A percentile compares a stretch with the other conserved stretches of the same genome.
Evolutionary conservation across 1,140 invertebrate species (phyloP).

Genomic region (Cyrtorhinus lividipennis): DNA sequence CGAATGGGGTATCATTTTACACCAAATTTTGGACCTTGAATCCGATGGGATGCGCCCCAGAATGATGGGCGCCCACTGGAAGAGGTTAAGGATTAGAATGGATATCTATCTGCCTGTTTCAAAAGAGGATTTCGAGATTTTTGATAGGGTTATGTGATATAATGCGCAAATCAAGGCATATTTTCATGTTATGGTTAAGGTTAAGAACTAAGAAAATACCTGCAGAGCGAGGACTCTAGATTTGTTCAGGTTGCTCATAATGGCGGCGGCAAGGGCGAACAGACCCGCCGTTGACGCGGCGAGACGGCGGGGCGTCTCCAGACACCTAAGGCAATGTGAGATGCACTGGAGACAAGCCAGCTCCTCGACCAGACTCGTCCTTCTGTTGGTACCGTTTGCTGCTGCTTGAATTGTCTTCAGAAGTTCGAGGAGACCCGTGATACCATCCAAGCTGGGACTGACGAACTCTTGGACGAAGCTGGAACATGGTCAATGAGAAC

Average conservation of each 20-base stretch:
- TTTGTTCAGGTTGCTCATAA: conserved; percentile 71
- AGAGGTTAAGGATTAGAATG: too few relatives aligned
- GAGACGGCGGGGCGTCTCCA: conserved; percentile 54
- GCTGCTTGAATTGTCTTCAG: conserved; percentile 67
- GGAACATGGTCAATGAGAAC: too few relatives aligned
- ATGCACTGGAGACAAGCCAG: conserved; percentile 78
- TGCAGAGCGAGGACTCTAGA: conserved; percentile 68
- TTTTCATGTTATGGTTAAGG: too few relatives aligned
- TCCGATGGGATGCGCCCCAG: too few relatives aligned
- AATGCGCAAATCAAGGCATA: too few relatives aligned
- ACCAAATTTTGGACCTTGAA: too few relatives aligned
- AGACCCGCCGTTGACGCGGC: conserved; percentile 64
- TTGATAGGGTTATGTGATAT: too few relatives aligned
- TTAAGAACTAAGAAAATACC: conserved; percentile 41
- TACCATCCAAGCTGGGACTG: conserved; percentile 64
- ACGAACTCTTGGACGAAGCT: conserved; percentile 85
- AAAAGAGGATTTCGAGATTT: too few relatives aligned
- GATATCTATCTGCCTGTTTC: too few relatives aligned
- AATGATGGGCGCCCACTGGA: too few relatives aligned
- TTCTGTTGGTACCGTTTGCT: conserved; percentile 37
- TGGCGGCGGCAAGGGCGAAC: conserved; percentile 71
- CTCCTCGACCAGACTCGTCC: conserved; percentile 67
- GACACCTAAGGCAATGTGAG: conserved; percentile 54
- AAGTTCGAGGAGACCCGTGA: conserved; percentile 61
- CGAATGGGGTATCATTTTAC: too few relatives aligned